Evolutionary conservation across 2,797 vertebrate genomes (phyloP), one percentile per base, ranked within the genome.

Genomic region (Tadarida brasiliensis): DNA sequence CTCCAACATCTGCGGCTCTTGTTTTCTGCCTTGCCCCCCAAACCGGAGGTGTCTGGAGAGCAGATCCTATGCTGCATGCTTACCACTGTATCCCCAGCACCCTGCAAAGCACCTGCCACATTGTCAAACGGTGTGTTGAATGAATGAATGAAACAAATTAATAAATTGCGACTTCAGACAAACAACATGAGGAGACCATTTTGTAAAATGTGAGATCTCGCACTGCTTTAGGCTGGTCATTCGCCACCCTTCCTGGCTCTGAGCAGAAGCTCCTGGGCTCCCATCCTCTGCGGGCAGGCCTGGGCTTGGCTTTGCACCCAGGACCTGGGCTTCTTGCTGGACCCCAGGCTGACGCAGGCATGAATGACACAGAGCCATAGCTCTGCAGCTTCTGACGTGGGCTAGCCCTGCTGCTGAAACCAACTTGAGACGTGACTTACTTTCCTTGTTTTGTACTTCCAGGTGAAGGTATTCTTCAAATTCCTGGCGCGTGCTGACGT

Each of bases 371-470:
- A 81, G 44, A 92, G 70, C 20, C 65, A 3, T 28, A 33, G 14
- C 61, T 47, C 24, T 81, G 87, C 0, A 33, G 30, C 10, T 57
- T 71, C 56, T 68, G 33, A 11, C 0, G 20, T 44, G 65, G 56
- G 59, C 30, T 71, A 68, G 74, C 14, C 12, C 26, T 47, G 5
- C 8, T 71, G 47, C 56, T 67, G 33, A 83, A 71, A 71, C 44
- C 74, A 70, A 63, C n/a, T 0, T 35, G 85, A 80, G 33, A 93
- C 11, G 57, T 15, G 49, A 89, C 98, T 90, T 97, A 98, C 98
- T 98, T 95, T 99, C 98, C 68, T 97, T 98, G 67, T 35, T 98
- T 73, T 71, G 19, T 49, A 97, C 16, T 80, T 99, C 98, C 70
- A 7, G 3, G 2, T 1, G 82, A 89, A 99, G 98, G 92, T 97